Conservation (phyloP, 2,888 invertebrate species). For the Nezara viridula region DNA sequence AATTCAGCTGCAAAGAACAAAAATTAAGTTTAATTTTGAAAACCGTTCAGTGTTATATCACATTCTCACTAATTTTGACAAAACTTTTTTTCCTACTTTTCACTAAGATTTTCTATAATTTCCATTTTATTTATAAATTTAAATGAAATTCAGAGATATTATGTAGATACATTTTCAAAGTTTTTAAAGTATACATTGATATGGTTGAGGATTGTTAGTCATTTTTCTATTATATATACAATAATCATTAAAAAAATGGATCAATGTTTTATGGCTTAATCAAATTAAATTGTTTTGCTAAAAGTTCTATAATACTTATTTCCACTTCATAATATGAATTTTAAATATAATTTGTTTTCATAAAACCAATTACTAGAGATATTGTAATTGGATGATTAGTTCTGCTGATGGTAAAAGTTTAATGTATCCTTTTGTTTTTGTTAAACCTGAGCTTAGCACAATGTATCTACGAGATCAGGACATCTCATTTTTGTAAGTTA, state of each 20-base stretch:
- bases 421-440: neutral
- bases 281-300: neutral
- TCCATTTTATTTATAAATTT: neutral
- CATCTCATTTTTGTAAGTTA: neutral
- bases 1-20: neutral
- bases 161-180: neutral
- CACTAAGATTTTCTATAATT: neutral
- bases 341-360: neutral
- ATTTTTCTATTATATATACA: neutral
- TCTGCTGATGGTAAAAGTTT: neutral
- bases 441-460: neutral
- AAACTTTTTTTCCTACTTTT: neutral
- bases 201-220: slow-evolving; percentile 33
- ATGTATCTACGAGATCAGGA: neutral
- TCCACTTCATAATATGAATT: neutral
- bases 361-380: neutral
- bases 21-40: neutral
- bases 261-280: neutral
- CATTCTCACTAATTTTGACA: neutral
- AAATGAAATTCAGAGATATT: neutral
- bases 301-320: neutral
- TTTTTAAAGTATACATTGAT: slow-evolving; percentile 24
- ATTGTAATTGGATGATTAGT: neutral
- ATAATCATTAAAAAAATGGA: neutral
- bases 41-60: neutral